These are phyloP conservation scores for Zele albiditarsus DNA, from an alignment of 2,888 invertebrate genomes.

Conservation along the genomic window DNA sequence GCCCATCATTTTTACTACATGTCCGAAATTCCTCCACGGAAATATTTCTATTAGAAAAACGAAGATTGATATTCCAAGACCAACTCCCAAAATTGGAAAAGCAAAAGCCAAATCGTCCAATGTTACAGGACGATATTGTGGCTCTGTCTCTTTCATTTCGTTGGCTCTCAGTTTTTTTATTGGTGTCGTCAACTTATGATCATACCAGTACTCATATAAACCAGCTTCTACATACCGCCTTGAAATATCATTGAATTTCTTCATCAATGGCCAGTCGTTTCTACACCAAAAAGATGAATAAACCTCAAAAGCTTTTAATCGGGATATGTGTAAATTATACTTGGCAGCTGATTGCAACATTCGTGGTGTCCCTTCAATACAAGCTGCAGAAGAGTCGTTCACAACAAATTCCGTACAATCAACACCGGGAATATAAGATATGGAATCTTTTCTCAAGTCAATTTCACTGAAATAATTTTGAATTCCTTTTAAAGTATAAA, in stretches of 20 bases:
- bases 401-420: neutral
- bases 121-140: conserved; percentile 10
- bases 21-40: neutral
- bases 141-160: neutral
- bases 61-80: neutral
- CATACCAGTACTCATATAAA: neutral
- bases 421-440: neutral
- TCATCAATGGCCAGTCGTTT: conserved; percentile 8
- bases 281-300: neutral
- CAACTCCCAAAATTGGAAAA: neutral
- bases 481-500: neutral
- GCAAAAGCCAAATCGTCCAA: conserved; percentile 11
- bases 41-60: neutral
- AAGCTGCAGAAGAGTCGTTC: neutral
- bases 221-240: neutral
- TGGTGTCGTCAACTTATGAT: neutral
- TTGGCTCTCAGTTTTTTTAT: neutral
- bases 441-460: neutral
- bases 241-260: neutral
- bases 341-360: neutral
- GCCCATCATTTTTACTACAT: no score
- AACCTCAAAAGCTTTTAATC: neutral
- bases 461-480: neutral
- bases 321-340: neutral
- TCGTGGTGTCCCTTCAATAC: neutral